These are phyloP conservation scores for Allygus modestus DNA, from an alignment of 2,888 invertebrate species.

Conservation along the genomic window DNA sequence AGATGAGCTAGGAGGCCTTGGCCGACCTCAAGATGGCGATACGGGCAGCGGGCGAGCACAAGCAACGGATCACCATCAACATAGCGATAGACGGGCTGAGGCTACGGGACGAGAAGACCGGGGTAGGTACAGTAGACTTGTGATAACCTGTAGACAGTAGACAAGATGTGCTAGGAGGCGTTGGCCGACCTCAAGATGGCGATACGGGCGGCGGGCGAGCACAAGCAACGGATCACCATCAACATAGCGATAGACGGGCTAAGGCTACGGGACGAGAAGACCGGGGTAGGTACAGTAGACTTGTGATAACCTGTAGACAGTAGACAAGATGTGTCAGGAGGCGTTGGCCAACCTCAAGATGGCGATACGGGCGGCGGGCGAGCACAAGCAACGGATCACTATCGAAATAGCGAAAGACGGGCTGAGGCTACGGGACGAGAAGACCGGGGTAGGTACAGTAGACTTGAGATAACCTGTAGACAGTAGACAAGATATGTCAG, in stretches of 20 bases:
- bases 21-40: conserved; percentile 96
- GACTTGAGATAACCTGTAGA: neutral
- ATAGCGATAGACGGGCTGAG: conserved; percentile 97
- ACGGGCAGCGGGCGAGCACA: conserved; percentile 97
- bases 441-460: conserved; percentile 84
- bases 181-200: too few relatives aligned
- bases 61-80: conserved; percentile 96
- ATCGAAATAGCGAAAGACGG: conserved; percentile 98
- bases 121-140: conserved; percentile 77
- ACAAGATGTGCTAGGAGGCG: neutral
- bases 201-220: conserved; percentile 96
- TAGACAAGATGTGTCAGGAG: neutral
- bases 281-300: conserved; percentile 80
- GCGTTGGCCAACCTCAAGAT: too few relatives aligned
- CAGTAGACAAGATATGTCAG: neutral
- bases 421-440: conserved; percentile 94
- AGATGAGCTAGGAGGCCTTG: conserved; percentile 85
- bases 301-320: neutral
- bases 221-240: conserved; percentile 97
- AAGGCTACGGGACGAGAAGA: conserved; percentile 95
- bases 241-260: conserved; percentile 98
- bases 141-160: neutral
- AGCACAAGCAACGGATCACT: conserved; percentile 97
- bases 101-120: conserved; percentile 95
- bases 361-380: conserved; percentile 95